Percentiles rank a stretch among this genome's conserved stretches.
phyloP scores from a whole-genome alignment of 2,797 vertebrate genomes.

The Menidia menidia region DNA sequence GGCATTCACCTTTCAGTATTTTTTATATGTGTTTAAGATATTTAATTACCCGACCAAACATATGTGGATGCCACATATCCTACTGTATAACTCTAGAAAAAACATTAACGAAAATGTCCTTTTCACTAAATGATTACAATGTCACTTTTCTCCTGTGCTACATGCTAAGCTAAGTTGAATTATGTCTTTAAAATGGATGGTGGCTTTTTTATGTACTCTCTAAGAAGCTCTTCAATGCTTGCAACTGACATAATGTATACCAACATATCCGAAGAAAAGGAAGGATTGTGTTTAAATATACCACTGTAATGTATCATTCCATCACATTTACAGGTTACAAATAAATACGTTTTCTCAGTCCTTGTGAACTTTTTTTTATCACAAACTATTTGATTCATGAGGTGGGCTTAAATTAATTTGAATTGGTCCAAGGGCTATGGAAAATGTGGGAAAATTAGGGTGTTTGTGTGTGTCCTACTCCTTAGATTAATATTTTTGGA shows the following conservation, averaged over 20 bases:
- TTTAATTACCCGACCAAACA: rapidly evolving
- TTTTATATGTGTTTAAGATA: background rate
- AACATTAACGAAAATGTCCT: background rate
- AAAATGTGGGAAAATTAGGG: too few species aligned
- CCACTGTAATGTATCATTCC: too few species aligned
- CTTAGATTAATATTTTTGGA: background rate
- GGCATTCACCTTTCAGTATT: background rate
- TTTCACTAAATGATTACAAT: background rate
- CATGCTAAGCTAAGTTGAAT: background rate
- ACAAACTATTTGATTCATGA: background rate
- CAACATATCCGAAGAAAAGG: too few species aligned
- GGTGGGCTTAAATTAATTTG: background rate
- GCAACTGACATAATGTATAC: too few species aligned
- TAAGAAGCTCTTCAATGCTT: too few species aligned
- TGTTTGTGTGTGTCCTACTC: background rate
- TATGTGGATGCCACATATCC: background rate
- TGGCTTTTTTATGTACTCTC: too few species aligned
- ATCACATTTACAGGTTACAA: too few species aligned
- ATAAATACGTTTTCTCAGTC: too few species aligned
- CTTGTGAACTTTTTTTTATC: too few species aligned
- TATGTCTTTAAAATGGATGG: background rate
- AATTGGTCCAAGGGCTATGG: background rate
- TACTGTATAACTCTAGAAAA: background rate
- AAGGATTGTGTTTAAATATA: too few species aligned
- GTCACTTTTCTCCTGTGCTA: background rate